Percentiles rank a stretch among this genome's conserved stretches.
phyloP scores from a whole-genome alignment of 2,888 invertebrate genomes.

The Allolobophora icterica region DNA sequence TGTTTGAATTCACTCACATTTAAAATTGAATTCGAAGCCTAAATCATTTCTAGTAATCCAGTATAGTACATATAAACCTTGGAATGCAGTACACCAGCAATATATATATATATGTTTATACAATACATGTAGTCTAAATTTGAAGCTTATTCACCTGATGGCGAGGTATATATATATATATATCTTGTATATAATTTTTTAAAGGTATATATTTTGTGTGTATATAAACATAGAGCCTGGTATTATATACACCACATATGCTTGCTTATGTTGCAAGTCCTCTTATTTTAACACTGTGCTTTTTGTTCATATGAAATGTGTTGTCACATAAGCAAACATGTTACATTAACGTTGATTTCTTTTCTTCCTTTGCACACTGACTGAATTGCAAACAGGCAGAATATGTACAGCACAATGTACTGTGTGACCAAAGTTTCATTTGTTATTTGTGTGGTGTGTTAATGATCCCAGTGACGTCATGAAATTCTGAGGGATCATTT shows the following conservation, averaged over 20 bases:
- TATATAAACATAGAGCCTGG: background rate
- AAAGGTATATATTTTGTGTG: too few relatives aligned
- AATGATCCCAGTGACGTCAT: background rate
- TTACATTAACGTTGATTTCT: background rate
- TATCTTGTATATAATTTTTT: too few relatives aligned
- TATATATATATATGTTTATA: too few relatives aligned
- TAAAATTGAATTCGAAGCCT: too few relatives aligned
- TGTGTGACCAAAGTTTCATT: background rate
- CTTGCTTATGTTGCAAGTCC: background rate
- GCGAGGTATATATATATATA: too few relatives aligned
- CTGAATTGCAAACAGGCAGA: slow-evolving; percentile 2
- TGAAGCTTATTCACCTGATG: background rate
- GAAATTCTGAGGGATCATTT: background rate
- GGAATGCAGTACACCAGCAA: too few relatives aligned
- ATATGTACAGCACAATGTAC: background rate
- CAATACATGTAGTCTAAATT: too few relatives aligned
- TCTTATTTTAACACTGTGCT: background rate
- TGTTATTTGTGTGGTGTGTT: background rate
- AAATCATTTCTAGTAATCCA: too few relatives aligned
- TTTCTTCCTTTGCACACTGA: background rate
- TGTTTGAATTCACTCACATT: too few relatives aligned
- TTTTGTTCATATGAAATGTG: background rate
- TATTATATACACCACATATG: background rate
- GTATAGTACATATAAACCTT: too few relatives aligned
- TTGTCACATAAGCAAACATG: background rate